phyloP scores from a whole-genome alignment of 1,140 invertebrate genomes.

The Drosophila kepulauana region DNA sequence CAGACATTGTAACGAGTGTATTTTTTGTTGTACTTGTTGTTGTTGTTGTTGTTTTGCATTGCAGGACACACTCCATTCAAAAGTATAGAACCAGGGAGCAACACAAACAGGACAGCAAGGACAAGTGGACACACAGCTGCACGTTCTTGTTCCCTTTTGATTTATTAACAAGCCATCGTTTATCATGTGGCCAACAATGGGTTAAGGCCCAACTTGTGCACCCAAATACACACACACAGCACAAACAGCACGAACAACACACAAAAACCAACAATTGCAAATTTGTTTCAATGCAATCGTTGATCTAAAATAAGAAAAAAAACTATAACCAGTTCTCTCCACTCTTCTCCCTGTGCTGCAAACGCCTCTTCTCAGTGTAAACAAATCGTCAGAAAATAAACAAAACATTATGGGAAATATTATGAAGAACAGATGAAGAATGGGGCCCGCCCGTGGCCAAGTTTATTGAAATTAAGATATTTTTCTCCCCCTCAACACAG shows the following conservation, averaged over 20 bases:
- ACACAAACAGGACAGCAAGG: constrained; percentile 10
- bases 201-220: constrained; percentile 61
- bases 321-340: background rate
- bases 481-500: constrained; percentile 34
- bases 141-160: constrained; percentile 57
- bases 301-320: constrained; percentile 20
- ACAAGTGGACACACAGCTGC: constrained; percentile 32
- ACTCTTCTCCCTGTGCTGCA: background rate
- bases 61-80: constrained; percentile 10
- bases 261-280: constrained; percentile 40
- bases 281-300: constrained; percentile 48
- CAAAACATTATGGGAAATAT: constrained; percentile 25
- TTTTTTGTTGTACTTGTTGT: background rate
- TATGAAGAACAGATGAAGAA: constrained; percentile 12
- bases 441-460: constrained; percentile 26
- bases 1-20: constrained; percentile 48
- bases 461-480: constrained; percentile 76
- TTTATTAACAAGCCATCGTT: constrained; percentile 80
- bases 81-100: background rate
- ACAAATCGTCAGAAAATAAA: constrained; percentile 34
- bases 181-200: constrained; percentile 77
- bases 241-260: background rate
- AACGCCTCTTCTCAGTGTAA: constrained; percentile 9
- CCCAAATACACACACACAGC: background rate
- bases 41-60: background rate